Conservation (phyloP, 2,888 invertebrate genomes). For the Nudaria mundana region DNA sequence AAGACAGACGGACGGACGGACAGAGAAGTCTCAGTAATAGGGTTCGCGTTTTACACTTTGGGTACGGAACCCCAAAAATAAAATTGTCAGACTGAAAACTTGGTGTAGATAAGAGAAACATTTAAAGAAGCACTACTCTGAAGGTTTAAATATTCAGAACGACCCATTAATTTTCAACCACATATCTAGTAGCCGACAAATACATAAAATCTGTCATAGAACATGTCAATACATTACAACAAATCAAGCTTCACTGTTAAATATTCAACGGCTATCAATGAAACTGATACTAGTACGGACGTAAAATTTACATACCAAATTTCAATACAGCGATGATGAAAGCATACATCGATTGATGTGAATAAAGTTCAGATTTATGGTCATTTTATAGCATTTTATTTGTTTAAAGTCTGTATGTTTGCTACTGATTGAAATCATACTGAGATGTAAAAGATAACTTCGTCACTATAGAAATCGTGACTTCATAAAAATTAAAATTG, state of each 20-base stretch:
- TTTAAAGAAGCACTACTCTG: neutral
- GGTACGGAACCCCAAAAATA: too few relatives aligned
- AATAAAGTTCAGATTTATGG: neutral
- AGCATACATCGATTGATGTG: neutral
- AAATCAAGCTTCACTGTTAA: constrained; percentile 4
- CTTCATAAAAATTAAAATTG: too few relatives aligned
- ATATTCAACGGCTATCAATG: constrained; percentile 8
- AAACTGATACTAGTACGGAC: neutral
- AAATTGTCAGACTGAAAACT: too few relatives aligned
- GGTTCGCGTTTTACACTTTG: too few relatives aligned
- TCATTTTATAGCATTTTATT: neutral
- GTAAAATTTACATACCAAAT: constrained; percentile 5
- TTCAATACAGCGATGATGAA: neutral
- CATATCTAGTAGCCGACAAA: constrained; percentile 5
- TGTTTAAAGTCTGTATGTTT: neutral
- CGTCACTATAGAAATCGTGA: too few relatives aligned
- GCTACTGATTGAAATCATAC: too few relatives aligned
- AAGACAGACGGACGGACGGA: too few relatives aligned
- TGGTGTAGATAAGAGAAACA: neutral
- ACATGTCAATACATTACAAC: constrained; percentile 3
- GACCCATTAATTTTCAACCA: constrained; percentile 1
- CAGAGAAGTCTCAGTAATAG: too few relatives aligned
- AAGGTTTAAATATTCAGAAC: neutral
- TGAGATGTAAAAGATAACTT: too few relatives aligned
- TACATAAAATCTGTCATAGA: constrained; percentile 8